Evolutionary conservation across 2,888 invertebrate genomes (phyloP).

Genomic region (Troglohyphantes excavatus): DNA sequence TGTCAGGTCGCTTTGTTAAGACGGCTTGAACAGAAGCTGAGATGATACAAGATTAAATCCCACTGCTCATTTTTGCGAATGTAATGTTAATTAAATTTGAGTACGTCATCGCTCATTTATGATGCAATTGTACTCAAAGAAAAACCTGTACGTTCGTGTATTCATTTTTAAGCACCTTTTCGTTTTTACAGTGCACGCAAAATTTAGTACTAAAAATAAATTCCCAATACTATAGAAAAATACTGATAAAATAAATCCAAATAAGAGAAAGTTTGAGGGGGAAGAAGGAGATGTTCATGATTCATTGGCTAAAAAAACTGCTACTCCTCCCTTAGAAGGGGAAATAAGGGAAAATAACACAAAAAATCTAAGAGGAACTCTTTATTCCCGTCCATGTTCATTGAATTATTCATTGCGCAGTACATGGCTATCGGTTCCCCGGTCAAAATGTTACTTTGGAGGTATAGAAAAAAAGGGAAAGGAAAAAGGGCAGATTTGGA

Average conservation of each 20-base stretch:
- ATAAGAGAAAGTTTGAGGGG: background rate
- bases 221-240: no score
- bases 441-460: slow-evolving; percentile 53
- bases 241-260: background rate
- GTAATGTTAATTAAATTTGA: no score
- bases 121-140: no score
- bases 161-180: no score
- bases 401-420: slow-evolving; percentile 70
- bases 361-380: slow-evolving; percentile 27
- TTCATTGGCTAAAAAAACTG: slow-evolving; percentile 63
- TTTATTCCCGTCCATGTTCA: slow-evolving; percentile 54
- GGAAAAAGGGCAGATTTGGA: slow-evolving; percentile 28
- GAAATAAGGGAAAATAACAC: slow-evolving; percentile 29
- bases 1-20: no score
- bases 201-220: no score
- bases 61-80: no score
- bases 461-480: background rate
- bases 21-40: no score
- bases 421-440: slow-evolving; percentile 64
- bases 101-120: no score
- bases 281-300: slow-evolving; percentile 43
- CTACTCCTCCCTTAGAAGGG: slow-evolving; percentile 37
- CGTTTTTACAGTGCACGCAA: no score
- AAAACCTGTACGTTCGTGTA: no score
- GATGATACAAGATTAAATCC: no score